Percentiles rank a stretch among this genome's conserved stretches.
Evolutionary conservation across 2,797 vertebrate species (phyloP).

Genomic region (Spinus pinus): DNA sequence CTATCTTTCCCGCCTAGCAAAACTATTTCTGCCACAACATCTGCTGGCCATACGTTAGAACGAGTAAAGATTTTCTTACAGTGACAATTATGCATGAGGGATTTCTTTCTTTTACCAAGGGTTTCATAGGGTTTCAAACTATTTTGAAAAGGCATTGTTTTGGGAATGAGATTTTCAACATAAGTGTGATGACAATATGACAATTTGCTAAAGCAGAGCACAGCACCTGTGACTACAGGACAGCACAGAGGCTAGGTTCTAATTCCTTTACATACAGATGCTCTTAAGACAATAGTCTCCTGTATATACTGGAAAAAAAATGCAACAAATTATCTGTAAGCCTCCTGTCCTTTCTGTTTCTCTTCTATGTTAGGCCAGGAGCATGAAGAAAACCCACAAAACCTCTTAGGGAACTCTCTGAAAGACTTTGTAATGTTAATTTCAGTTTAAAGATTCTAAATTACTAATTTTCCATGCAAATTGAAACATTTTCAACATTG

Average conservation of each 20-base stretch:
- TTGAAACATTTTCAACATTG: neutral
- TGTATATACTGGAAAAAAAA: neutral
- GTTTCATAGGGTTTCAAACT: neutral
- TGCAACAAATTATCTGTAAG: neutral
- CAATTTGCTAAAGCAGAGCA: neutral
- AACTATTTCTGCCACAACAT: neutral
- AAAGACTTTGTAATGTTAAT: neutral
- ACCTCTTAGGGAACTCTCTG: neutral
- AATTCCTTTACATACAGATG: neutral
- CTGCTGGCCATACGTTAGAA: rapidly evolving
- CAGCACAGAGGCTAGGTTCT: neutral
- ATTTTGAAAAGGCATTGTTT: neutral
- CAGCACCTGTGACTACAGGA: neutral
- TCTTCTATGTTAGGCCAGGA: neutral
- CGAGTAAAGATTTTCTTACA: neutral
- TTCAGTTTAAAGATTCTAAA: neutral
- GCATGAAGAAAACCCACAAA: neutral
- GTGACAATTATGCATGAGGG: neutral
- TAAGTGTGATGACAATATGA: neutral
- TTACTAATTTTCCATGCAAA: neutral
- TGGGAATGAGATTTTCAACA: neutral
- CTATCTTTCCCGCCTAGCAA: neutral
- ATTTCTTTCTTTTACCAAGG: neutral
- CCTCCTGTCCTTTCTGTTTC: neutral
- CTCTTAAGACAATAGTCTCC: neutral